Base-by-base conservation (phyloP, 2,888 invertebrate species). In the Apamea crenata region DNA sequence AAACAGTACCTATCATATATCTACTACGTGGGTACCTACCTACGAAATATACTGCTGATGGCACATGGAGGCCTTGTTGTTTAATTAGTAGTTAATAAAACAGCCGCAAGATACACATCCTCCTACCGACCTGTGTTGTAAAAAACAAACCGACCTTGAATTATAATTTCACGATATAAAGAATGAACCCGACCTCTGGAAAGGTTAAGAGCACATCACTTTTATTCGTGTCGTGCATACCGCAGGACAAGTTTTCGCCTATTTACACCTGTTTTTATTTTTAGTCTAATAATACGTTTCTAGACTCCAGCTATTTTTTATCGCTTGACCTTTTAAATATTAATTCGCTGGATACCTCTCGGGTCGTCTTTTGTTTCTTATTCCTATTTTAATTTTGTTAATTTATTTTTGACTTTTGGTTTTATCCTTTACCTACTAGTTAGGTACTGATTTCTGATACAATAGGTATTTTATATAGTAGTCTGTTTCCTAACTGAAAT, bases 171-270 rank as follows among this genome's bases (percentile, higher is more conserved):
- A 94, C 93, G 93, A 95, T 94, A 92, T 93, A 92, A 93, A 92
- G 91, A 92, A 92, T 91, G 91, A 89, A 91, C 80, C 87, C 89
- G 95, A 95, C 96, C 95, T 95, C 92, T 95, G 92, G 91, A 95
- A 96, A 96, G 96, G 96, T 96, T 95, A 96, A 95, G 94, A 94
- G 94, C 94, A 94, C 94, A 95, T 95, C 93, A 94, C 93, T 95
- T 95, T 95, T 95, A 95, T 96, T 95, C 94, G 92, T 91, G 93
- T 94, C 92, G 91, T 90, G 92, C 92, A 90, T 92, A 83, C 86
- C 91, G 88, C 86, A 84, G 89, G 93, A 94, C 95, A 91, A 92
- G 95, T 94, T 90, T 78, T 92, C 86, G 86, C 82, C 88, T 89
- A 90, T 89, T 87, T 87, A 87, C 86, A 81, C 84, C 79, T 83